These are phyloP conservation scores for Myiotriccus ornatus DNA, from an alignment of 2,797 vertebrate species.

Conservation along the genomic window DNA sequence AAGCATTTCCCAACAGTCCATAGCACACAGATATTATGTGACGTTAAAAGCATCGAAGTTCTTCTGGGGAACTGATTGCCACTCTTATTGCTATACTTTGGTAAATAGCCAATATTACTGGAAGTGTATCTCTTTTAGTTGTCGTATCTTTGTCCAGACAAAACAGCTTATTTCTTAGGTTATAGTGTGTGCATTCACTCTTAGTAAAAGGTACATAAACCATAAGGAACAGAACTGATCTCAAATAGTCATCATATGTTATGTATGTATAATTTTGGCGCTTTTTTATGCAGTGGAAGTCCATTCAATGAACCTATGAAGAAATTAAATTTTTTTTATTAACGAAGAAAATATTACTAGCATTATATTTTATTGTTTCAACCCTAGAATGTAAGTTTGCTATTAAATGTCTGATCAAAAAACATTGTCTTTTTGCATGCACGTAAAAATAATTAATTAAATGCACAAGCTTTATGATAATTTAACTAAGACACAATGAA, in stretches of 20 bases:
- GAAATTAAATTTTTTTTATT: neutral
- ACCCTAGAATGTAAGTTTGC: neutral
- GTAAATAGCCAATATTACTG: neutral
- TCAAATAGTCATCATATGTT: neutral
- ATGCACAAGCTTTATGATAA: neutral
- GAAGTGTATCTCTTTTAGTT: neutral
- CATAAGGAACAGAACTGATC: neutral
- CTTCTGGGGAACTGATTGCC: neutral
- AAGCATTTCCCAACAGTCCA: neutral
- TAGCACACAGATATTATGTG: neutral
- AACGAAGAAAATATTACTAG: neutral
- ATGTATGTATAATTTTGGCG: accelerated
- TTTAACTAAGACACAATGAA: neutral
- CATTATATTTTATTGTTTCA: neutral
- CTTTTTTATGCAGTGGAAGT: neutral
- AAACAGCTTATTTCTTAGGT: neutral
- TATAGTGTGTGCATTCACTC: accelerated
- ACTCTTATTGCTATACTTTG: neutral
- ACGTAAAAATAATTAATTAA: neutral
- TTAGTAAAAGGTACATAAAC: neutral
- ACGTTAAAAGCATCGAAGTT: neutral
- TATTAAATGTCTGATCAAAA: neutral
- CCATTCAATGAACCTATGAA: neutral
- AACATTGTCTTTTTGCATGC: neutral
- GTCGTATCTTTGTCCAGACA: neutral